Evolutionary conservation across 2,113 vertebrate species (phyloP).

Genomic region (Dasyornis broadbenti): DNA sequence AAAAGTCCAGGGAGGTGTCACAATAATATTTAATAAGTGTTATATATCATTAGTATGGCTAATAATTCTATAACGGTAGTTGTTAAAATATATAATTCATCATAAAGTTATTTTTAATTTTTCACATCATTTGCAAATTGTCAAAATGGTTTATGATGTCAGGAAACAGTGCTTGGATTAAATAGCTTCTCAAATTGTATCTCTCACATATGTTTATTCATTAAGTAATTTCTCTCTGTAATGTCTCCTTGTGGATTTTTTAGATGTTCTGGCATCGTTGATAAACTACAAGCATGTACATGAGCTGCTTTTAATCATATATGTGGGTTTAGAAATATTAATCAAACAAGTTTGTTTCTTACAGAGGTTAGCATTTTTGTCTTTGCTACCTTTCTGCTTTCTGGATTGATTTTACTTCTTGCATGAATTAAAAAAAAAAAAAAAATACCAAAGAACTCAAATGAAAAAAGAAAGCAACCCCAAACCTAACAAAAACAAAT

Average conservation of each 20-base stretch:
- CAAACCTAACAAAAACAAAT: background rate
- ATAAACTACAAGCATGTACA: background rate
- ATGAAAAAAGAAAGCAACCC: background rate
- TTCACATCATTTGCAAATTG: background rate
- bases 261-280: background rate
- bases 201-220: background rate
- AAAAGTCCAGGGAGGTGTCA: background rate
- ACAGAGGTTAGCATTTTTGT: background rate
- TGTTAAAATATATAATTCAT: background rate
- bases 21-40: background rate
- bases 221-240: background rate
- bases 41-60: background rate
- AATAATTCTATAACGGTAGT: background rate
- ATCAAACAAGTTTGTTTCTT: background rate
- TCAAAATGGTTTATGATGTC: background rate
- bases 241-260: background rate
- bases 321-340: background rate
- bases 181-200: background rate
- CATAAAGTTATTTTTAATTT: background rate
- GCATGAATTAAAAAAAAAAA: background rate
- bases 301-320: background rate
- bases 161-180: background rate
- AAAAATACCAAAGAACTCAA: too few relatives aligned
- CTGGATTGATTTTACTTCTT: background rate
- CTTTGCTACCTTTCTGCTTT: background rate